Evolutionary conservation across 2,113 vertebrate species (phyloP), one percentile per base, ranked within the genome.

Genomic region (Bufo gargarizans): DNA sequence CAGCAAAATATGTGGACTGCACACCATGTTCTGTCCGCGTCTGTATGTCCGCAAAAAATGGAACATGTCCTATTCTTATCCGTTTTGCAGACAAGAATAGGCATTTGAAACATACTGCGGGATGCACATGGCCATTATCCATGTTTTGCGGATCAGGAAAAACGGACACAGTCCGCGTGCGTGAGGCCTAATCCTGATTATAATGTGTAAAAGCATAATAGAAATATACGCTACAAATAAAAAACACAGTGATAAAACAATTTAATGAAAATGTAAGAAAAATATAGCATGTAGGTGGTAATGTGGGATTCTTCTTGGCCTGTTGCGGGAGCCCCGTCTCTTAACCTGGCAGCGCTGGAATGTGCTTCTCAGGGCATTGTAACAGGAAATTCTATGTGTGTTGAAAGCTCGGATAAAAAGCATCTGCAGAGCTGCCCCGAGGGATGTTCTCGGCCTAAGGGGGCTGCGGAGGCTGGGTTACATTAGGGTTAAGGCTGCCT

Each of bases 331-430:
- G n/a, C 47, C 45, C 71, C 11, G 87, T 88, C 89, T 88, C 85
- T 88, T 90, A 91, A 91, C 90, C 90, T 91, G 90, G 88, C 83
- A 80, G 71, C 59, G 84, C 88, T 89, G 90, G 90, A 91, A 91
- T 91, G 90, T 89, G 88, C 84, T 89, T 85, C 86, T 89, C 84
- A 87, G 90, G 86, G 89, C 86, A 89, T 82, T 88, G 90, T 88
- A 89, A 89, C 90, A 90, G 90, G 90, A 91, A 91, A 91, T 91
- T 91, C 90, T 67, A 86, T 90, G 89, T 82, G 89, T 82, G 90
- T 86, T 91, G 90, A 91, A 91, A 91, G 90, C 88, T 90, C 78
- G 86, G 89, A 91, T 89, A 89, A 90, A 90, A 91, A 91, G 88
- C 89, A 90, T 89, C 90, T 90, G 86, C 82, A 81, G 74, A 89